These are phyloP conservation scores for Lepetodrilus schrolli DNA, from an alignment of 2,888 invertebrate species.

Conservation along the genomic window DNA sequence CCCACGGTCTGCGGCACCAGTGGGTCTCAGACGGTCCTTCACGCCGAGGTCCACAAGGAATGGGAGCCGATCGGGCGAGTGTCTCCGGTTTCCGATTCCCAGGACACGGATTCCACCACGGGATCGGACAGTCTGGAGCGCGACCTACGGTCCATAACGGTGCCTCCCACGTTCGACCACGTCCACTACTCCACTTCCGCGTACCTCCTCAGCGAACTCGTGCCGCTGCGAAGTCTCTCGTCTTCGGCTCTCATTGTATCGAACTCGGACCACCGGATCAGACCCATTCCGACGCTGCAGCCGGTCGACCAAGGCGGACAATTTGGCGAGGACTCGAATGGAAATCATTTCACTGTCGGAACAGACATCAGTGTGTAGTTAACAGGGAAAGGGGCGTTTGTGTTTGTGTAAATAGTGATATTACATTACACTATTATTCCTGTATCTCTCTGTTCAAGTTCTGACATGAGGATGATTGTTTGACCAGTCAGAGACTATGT, in stretches of 20 bases:
- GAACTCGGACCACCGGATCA: conserved; percentile 17
- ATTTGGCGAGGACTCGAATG: neutral
- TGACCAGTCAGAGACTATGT: too few relatives aligned
- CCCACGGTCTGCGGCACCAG: conserved; percentile 47
- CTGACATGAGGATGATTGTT: too few relatives aligned
- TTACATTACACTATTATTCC: too few relatives aligned
- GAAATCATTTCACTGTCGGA: conserved; percentile 1
- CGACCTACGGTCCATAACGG: conserved; percentile 61
- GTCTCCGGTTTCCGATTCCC: conserved; percentile 34
- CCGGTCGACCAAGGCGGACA: conserved; percentile 16
- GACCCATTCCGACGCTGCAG: conserved; percentile 31
- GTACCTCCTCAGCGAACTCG: conserved; percentile 14
- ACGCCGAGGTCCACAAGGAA: conserved; percentile 68
- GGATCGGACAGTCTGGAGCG: conserved; percentile 50
- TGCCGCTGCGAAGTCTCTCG: conserved; percentile 32
- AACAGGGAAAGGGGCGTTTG: too few relatives aligned
- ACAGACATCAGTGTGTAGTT: neutral
- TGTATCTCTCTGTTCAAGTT: too few relatives aligned
- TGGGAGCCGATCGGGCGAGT: conserved; percentile 50
- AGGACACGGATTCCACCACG: conserved; percentile 33
- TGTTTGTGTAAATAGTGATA: neutral
- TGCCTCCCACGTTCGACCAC: conserved; percentile 45
- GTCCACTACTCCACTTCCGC: conserved; percentile 37
- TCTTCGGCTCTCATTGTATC: conserved; percentile 29
- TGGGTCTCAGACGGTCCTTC: conserved; percentile 63